Conservation (phyloP, 2,888 invertebrate species). For the Euplagia quadripunctaria region DNA sequence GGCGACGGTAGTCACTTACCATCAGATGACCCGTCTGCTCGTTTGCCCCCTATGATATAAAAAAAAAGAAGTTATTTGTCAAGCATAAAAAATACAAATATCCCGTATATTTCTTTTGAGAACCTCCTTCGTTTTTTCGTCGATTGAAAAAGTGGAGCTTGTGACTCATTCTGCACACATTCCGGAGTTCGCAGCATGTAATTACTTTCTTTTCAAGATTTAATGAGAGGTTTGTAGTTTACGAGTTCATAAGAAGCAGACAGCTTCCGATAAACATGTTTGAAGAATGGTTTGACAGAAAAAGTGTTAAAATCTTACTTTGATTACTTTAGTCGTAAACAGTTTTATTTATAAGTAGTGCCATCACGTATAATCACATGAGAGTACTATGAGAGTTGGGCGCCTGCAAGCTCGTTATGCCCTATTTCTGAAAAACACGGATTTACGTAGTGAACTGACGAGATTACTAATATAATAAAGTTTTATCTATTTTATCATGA, state of each 20-base stretch:
- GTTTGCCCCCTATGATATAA: too few species aligned
- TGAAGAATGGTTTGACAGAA: background rate
- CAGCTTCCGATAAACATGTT: background rate
- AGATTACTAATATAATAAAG: background rate
- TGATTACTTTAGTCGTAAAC: background rate
- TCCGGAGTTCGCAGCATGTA: background rate
- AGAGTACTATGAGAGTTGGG: background rate
- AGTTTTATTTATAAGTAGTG: background rate
- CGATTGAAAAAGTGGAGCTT: too few species aligned
- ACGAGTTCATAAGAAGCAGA: background rate
- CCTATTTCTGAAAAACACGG: background rate
- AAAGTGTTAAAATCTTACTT: background rate
- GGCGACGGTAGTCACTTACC: too few species aligned
- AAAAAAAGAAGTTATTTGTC: too few species aligned
- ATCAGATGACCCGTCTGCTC: too few species aligned
- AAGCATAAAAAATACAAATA: too few species aligned
- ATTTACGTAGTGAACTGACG: background rate
- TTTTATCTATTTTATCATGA: background rate
- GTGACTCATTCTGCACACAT: background rate
- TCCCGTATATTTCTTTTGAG: too few species aligned
- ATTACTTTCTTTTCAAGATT: background rate
- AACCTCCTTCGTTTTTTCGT: too few species aligned
- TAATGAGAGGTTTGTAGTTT: slow-evolving; percentile 1
- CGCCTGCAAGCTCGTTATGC: background rate
- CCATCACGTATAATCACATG: background rate